phyloP scores from a whole-genome alignment of 2,113 vertebrate genomes.

The Vicugna pacos region DNA sequence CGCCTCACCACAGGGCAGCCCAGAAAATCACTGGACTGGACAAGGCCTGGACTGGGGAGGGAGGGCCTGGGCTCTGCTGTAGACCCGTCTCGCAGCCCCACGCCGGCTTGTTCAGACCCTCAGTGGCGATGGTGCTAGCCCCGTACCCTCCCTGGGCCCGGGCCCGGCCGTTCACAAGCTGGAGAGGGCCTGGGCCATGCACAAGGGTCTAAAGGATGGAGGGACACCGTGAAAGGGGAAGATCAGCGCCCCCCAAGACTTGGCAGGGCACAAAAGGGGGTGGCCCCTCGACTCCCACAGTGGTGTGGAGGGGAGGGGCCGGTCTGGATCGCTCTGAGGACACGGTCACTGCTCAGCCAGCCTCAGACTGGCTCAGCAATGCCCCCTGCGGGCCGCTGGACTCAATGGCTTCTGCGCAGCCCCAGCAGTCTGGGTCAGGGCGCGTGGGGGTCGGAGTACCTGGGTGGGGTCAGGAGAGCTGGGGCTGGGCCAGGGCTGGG shows the following conservation, averaged over 20 bases:
- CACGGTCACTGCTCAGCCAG: rapidly evolving
- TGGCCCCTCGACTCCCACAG: rapidly evolving
- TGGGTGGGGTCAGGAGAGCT: too few relatives aligned
- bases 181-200: neutral
- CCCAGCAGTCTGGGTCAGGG: rapidly evolving
- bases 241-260: rapidly evolving
- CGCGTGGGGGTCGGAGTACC: neutral
- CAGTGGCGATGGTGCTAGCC: neutral
- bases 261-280: too few relatives aligned
- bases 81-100: neutral
- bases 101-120: neutral
- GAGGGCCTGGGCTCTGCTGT: neutral
- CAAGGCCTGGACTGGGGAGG: neutral
- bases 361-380: neutral
- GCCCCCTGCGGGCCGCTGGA: conserved; percentile 15
- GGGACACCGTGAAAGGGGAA: too few relatives aligned
- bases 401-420: rapidly evolving
- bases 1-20: rapidly evolving
- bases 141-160: neutral
- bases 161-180: too few relatives aligned
- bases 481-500: neutral
- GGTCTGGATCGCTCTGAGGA: rapidly evolving
- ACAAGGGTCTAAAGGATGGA: neutral
- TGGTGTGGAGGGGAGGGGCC: rapidly evolving
- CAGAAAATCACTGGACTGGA: neutral